Conservation (phyloP, 2,797 vertebrate species). For the Loris lydekkerianus region DNA sequence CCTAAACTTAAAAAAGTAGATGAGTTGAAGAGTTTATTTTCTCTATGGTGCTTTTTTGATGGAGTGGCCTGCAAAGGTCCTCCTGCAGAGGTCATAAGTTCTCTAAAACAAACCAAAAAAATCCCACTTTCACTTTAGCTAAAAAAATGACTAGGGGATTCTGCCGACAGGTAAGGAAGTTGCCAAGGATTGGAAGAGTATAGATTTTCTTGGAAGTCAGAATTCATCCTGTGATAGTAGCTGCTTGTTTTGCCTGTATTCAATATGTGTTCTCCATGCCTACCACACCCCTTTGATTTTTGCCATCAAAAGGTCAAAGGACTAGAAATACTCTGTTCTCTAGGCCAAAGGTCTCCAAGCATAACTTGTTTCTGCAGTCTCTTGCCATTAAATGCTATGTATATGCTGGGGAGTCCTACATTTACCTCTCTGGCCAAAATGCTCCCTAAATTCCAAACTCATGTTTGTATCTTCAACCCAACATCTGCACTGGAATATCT, state of each 20-base stretch:
- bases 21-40: not conserved
- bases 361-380: not conserved
- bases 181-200: not conserved
- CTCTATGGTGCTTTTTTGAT: not conserved
- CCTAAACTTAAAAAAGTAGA: slow-evolving; percentile 8
- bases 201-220: not conserved
- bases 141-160: not conserved
- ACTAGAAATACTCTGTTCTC: not conserved
- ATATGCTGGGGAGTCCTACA: not conserved
- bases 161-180: not conserved
- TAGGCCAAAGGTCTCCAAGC: not conserved
- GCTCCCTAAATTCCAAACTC: not conserved
- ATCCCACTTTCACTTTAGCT: not conserved
- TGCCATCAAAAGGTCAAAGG: not conserved
- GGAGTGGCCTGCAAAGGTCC: not conserved
- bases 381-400: not conserved
- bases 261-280: not conserved
- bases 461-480: not conserved
- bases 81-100: not conserved
- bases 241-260: slow-evolving; percentile 16
- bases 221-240: not conserved
- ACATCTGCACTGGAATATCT: not conserved
- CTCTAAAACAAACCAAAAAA: not conserved
- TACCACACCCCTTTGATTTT: not conserved
- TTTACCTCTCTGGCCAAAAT: not conserved